A percentile compares a stretch with the other conserved stretches of the same genome.
Evolutionary conservation across 2,797 vertebrate genomes (phyloP).

Genomic region (Anableps anableps): DNA sequence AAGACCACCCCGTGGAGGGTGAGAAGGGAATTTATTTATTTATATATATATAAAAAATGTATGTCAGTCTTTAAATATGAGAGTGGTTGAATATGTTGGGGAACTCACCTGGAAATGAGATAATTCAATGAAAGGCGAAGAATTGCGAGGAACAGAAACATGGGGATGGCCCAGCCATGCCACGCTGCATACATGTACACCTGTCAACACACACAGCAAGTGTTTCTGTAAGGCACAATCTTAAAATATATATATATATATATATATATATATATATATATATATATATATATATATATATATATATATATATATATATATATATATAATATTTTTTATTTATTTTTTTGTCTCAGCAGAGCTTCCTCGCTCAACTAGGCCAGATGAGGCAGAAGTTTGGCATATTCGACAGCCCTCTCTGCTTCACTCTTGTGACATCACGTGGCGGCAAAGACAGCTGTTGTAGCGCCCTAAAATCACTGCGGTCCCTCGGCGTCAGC

Average conservation of each 20-base stretch:
- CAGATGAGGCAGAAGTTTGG: conserved; percentile 54
- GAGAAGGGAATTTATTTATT: too few relatives aligned
- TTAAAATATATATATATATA: too few relatives aligned
- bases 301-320: too few relatives aligned
- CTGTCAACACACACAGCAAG: conserved; percentile 65
- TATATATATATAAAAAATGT: too few relatives aligned
- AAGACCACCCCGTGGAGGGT: too few relatives aligned
- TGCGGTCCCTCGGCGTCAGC: conserved; percentile 51
- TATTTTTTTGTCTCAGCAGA: conserved; percentile 30
- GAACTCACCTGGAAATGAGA: conserved; percentile 85
- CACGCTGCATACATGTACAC: conserved; percentile 97
- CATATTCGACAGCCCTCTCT: conserved; percentile 52
- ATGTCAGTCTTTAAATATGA: background rate
- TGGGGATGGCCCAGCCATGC: conserved; percentile 96
- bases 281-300: too few relatives aligned
- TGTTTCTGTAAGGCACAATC: background rate
- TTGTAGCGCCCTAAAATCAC: conserved; percentile 21
- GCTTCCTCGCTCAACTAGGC: conserved; percentile 52
- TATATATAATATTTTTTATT: too few relatives aligned
- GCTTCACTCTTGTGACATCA: conserved; percentile 46
- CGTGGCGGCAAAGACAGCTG: conserved; percentile 47
- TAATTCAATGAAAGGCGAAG: conserved; percentile 97
- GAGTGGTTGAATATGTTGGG: conserved; percentile 9
- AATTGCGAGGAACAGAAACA: conserved; percentile 97
- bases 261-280: too few relatives aligned